Evolutionary conservation across 2,113 vertebrate species (phyloP).

Genomic region (Zapornia atra): DNA sequence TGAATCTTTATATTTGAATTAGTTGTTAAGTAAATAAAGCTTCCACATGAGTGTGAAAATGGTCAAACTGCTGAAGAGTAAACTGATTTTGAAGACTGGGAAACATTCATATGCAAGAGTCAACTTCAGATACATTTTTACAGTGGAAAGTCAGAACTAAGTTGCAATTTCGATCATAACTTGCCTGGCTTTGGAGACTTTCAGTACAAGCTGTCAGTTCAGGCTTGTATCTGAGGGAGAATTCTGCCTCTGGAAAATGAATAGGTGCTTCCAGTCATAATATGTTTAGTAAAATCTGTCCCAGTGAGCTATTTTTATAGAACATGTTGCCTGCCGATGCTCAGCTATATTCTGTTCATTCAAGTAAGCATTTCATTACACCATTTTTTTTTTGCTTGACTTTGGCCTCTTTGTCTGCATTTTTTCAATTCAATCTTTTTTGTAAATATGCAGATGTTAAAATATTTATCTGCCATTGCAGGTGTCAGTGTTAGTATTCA

Average conservation of each 20-base stretch:
- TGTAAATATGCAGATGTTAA: background rate
- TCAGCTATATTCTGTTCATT: conserved; percentile 11
- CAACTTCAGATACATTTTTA: background rate
- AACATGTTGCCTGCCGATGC: background rate
- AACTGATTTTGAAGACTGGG: background rate
- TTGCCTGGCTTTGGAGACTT: background rate
- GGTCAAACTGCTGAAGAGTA: background rate
- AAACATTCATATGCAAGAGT: background rate
- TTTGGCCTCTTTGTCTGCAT: background rate
- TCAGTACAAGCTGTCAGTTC: background rate
- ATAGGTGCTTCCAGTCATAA: background rate
- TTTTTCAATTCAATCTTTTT: background rate
- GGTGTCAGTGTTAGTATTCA: background rate
- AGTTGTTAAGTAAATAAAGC: background rate
- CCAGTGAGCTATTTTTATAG: background rate
- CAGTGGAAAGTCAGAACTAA: background rate
- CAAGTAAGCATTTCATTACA: background rate
- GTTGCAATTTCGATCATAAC: background rate
- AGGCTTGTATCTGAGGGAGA: background rate
- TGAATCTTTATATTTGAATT: background rate
- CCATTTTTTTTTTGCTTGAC: background rate
- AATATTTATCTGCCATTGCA: background rate
- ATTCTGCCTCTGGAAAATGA: conserved; percentile 1
- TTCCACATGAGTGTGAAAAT: background rate
- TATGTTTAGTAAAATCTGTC: background rate